These are phyloP conservation scores for Peromyscus melanophrys DNA, from an alignment of 2,797 vertebrate species.

Conservation along the genomic window DNA sequence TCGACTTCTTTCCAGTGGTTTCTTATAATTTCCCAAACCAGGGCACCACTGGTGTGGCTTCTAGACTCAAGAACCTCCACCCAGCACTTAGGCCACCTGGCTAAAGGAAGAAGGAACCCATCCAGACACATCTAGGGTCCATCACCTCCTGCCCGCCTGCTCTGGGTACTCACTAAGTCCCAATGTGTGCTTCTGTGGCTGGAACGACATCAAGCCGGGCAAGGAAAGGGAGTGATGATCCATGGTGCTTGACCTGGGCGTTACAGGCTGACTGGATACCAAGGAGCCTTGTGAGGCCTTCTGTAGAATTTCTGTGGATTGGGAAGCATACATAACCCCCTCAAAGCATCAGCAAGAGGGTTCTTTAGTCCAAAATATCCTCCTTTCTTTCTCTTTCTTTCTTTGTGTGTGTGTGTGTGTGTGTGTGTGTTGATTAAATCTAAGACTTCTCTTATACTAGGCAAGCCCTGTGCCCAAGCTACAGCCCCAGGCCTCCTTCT, in stretches of 20 bases:
- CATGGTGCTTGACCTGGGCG: neutral
- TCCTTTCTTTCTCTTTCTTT: neutral
- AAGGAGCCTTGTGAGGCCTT: neutral
- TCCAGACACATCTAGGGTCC: neutral
- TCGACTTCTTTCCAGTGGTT: neutral
- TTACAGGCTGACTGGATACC: neutral
- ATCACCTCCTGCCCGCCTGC: neutral
- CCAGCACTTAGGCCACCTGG: neutral
- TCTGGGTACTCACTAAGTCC: constrained; percentile 58
- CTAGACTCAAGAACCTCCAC: neutral
- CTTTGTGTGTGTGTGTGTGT: neutral
- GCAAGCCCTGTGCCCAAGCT: neutral
- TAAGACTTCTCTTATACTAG: neutral
- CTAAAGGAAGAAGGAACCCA: constrained; percentile 5
- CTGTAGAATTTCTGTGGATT: constrained; percentile 36
- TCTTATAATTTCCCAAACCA: constrained; percentile 33
- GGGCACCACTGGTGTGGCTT: neutral
- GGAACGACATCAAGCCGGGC: neutral
- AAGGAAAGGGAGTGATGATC: neutral
- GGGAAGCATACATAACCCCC: neutral
- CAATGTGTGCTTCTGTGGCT: constrained; percentile 46
- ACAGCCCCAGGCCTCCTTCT: neutral
- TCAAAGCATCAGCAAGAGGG: neutral
- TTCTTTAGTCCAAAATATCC: neutral
- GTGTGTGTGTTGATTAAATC: neutral